Evolutionary conservation across 2,797 vertebrate genomes (phyloP).

Genomic region (Melopsittacus undulatus): DNA sequence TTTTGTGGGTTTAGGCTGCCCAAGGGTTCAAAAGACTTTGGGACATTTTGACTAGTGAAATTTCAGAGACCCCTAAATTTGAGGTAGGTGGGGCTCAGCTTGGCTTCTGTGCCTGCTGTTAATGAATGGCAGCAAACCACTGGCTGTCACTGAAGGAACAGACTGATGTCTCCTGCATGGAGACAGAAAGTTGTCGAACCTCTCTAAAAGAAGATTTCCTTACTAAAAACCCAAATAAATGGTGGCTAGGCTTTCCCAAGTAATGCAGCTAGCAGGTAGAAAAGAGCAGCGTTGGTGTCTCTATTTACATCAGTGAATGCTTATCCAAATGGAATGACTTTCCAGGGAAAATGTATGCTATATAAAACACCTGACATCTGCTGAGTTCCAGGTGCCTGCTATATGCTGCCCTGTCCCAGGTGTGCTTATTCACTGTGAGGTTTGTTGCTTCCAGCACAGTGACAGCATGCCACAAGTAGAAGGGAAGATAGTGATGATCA

Average conservation of each 20-base stretch:
- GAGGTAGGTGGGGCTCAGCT: neutral
- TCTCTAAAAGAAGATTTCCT: neutral
- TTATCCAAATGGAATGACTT: slow-evolving; percentile 33
- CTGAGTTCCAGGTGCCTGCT: slow-evolving; percentile 53
- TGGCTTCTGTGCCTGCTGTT: neutral
- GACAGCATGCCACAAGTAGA: neutral
- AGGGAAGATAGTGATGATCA: neutral
- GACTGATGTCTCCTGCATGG: neutral
- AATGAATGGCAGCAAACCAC: neutral
- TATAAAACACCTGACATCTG: slow-evolving; percentile 51
- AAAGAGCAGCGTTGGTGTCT: neutral
- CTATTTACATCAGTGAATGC: neutral
- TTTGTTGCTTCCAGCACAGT: slow-evolving; percentile 37
- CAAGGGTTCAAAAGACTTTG: neutral
- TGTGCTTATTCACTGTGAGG: slow-evolving; percentile 34
- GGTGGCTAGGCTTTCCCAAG: neutral
- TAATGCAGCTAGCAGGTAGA: neutral
- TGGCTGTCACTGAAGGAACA: neutral
- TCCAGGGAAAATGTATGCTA: neutral
- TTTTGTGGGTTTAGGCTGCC: neutral
- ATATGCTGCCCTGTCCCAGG: slow-evolving; percentile 36
- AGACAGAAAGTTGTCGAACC: neutral
- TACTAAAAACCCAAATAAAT: neutral
- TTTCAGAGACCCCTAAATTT: neutral
- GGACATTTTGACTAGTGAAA: neutral